Base-by-base conservation (phyloP, 2,797 vertebrate species). In the Gouania willdenowi region DNA sequence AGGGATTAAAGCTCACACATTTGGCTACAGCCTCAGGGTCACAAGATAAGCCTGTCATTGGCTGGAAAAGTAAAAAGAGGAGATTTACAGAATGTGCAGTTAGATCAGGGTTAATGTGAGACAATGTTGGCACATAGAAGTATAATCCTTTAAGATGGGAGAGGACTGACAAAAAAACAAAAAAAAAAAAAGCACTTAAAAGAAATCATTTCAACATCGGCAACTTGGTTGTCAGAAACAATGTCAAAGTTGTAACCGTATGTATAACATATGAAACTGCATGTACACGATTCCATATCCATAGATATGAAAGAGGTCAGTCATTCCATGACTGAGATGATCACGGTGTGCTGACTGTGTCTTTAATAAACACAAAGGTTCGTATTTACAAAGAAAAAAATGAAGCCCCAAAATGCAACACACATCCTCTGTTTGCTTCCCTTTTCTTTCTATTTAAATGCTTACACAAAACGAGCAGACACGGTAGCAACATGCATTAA, bases 181-280 rank as follows among this genome's bases (percentile, higher is more conserved):
- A 8, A 7, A 23, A 45, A 50, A 45, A 21, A 1, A 6, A 27
- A 39, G 18, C 4, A 37, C 41, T 23, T 8, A 59, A 62, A 27
- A 13, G 5, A 11, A 48, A 49, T 47, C 49, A 30, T 34, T 48
- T 65, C 77, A 46, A 75, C 62, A 57, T 48, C 2, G 11, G 28
- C 57, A 71, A 61, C 37, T 53, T 30, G 17, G 67, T 66, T 76
- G 63, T 61, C 56, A 45, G 33, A 28, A 21, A 42, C 25, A 54
- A 66, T 28, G 32, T 60, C 12, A 2, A 59, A 52, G 45, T 60
- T 62, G 61, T 61, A 69, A 61, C 41, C 30, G 41, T 82, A 84
- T 83, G 77, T 81, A 85, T 81, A 74, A 87, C 74, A 84, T 82
- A 83, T 70, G 34, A 59, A 31, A 69, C 31, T 32, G 34, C 68